Base-by-base conservation (phyloP, 2,113 vertebrate species). In the Neolamprologus devosi region DNA sequence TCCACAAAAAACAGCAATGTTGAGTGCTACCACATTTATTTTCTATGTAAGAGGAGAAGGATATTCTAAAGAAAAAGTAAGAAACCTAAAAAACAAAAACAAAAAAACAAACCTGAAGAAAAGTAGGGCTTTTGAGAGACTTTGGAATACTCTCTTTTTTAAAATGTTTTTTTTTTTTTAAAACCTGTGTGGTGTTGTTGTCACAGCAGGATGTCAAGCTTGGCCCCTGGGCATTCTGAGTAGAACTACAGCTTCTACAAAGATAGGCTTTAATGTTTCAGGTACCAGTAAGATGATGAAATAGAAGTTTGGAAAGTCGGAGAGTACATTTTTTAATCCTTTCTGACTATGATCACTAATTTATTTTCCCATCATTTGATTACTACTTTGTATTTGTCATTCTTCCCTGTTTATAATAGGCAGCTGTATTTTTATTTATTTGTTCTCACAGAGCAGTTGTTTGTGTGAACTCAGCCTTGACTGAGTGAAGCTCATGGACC, bases 21-120 rank as follows among this genome's bases (percentile, higher is more conserved):
- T 42, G 88, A 92, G 83, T 17, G 65, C 87, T 28, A 88, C 88
- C 55, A 88, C 93, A 95, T 93, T 87, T 92, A 94, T 95, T 95
- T 91, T 90, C 89, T 88, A 87, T 86, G 51, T 78, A 83, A 83
- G 42, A 88, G 65, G 70, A 58, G 70, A 65, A 58, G 75, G 84
- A 87, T 84, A 87, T 78, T 93, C 80, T 57, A 21, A 21, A 83
- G 88, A 84, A 87, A 92, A 92, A 92, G 81, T 89, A 81, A 83
- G 55, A 81, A 80, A 70, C 53, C 45, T 80, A 65, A 83, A 40
- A 83, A 84, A 47, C 45, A 47, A 47, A 79, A 26, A 55, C 3
- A 82, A 47, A 45, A 42, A 53, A 82, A 45, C 40, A 85, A 33
- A 23, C 80, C 5, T 23, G 37, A 30, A 75, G 9, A 49, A 78